Evolutionary conservation across 2,797 vertebrate species (phyloP), one percentile per base, ranked within the genome.

Genomic region (Halcyon badia): DNA sequence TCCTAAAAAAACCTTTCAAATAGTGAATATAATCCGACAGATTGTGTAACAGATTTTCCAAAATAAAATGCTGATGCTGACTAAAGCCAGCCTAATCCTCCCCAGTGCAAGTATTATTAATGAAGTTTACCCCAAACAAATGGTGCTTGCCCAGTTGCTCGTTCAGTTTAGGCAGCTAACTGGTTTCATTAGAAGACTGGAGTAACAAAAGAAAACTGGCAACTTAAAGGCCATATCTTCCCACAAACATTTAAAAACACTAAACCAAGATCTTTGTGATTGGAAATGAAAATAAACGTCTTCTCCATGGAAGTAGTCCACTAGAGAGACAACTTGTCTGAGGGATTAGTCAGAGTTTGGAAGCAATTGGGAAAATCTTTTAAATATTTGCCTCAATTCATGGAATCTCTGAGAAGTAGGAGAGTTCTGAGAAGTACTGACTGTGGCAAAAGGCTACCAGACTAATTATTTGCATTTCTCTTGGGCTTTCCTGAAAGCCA

Each of bases 221-320:
- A 89, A 57, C 30, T 51, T 75, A 78, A 71, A 89, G 68, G 22
- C 28, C 72, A 30, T 96, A 49, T 92, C 56, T 35, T 92, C 39
- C 60, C 73, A 46, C 68, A 93, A 91, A 73, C 14, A 76, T 78
- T 97, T 79, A 66, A 79, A 70, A 90, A 13, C 48, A 89, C 46
- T 70, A 61, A 84, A 92, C 28, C 28, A 80, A 25, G 3, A 78
- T 62, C 49, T 65, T 79, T 92, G 24, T 87, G 78, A 72, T 14
- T 90, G 51, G 39, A 87, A 60, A 91, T 66, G 31, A 89, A 96
- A 96, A 80, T 42, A 83, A 89, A 46, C 20, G 31, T 3, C 62
- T 87, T 87, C 16, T 49, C 94, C 11, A 14, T 49, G 30, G 52
- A 61, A 72, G 6, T 87, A 79, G 33, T 68, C 52, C 8, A 17